phyloP scores from a whole-genome alignment of 2,888 invertebrate genomes.

The Agriopis leucophaearia region DNA sequence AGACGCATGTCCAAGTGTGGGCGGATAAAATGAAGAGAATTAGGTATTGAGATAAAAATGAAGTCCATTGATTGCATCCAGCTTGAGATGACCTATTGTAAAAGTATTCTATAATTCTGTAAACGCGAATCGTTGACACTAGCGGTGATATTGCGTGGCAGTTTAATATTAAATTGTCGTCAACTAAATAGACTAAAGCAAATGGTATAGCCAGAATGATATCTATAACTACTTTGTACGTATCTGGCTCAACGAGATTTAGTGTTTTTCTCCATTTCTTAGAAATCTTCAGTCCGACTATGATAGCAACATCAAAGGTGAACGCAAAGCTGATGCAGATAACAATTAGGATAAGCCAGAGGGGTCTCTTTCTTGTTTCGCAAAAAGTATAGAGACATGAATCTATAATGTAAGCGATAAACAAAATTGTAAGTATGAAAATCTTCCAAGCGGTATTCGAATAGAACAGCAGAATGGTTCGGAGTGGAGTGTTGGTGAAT shows the following conservation, averaged over 20 bases:
- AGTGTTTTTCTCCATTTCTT: conserved; percentile 79
- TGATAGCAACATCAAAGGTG: conserved; percentile 68
- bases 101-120: conserved; percentile 77
- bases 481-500: conserved; percentile 69
- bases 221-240: conserved; percentile 66
- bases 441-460: conserved; percentile 74
- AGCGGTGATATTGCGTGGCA: conserved; percentile 72
- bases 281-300: conserved; percentile 74
- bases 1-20: conserved; percentile 81
- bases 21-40: conserved; percentile 75
- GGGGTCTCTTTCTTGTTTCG: conserved; percentile 57
- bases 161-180: conserved; percentile 56
- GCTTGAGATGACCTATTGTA: conserved; percentile 76
- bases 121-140: conserved; percentile 71
- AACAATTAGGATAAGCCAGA: conserved; percentile 64
- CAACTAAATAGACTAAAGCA: conserved; percentile 68
- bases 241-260: conserved; percentile 77
- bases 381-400: conserved; percentile 76
- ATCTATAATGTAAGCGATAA: conserved; percentile 72
- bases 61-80: conserved; percentile 81
- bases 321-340: conserved; percentile 71
- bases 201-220: conserved; percentile 72
- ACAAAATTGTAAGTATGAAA: conserved; percentile 67
- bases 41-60: conserved; percentile 80
- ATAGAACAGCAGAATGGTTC: conserved; percentile 71